Evolutionary conservation across 2,888 invertebrate species (phyloP), one percentile per base, ranked within the genome.

Genomic region (Idaea dimidiata): DNA sequence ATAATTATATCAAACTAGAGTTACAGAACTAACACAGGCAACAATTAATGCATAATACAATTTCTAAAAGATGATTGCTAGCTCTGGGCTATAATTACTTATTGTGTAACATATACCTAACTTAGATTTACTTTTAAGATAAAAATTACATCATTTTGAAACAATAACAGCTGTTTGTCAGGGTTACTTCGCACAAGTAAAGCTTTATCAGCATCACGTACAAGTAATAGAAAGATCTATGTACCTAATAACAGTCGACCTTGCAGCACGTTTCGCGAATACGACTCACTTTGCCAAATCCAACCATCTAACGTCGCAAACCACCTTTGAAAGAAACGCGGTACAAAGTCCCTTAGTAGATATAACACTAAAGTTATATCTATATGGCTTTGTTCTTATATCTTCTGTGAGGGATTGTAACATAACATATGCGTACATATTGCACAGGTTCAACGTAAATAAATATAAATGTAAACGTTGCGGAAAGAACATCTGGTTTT

Each of bases 271-370:
- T 77, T 67, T 79, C 65, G 81, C 77, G 70, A 78, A 65, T 68
- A 68, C 61, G 67, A 67, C 67, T 80, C 71, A 76, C 79, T 76
- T 81, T 82, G 81, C 77, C 80, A 80, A 81, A 82, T 75, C 67
- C 61, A 68, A 64, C 56, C 61, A 55, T 43, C 18, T 58, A 60
- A 14, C 17, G 53, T 53, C 62, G 62, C 61, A 62, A 63, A 61
- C 43, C 62, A 58, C 63, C 59, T 66, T 64, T 63, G 60, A 61
- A 61, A 60, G 61, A 66, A 66, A 64, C 56, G 64, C 63, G 66
- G 62, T 58, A 65, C 64, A 66, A 63, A 65, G 59, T 68, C 64
- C 64, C 66, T 57, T 59, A 61, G 62, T 60, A 59, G 66, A 68
- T 65, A 70, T 70, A 72, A 72, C 68, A 72, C 67, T 64, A 69